phyloP scores from a whole-genome alignment of 2,113 vertebrate genomes.

The Nothobranchius kuhntae region DNA sequence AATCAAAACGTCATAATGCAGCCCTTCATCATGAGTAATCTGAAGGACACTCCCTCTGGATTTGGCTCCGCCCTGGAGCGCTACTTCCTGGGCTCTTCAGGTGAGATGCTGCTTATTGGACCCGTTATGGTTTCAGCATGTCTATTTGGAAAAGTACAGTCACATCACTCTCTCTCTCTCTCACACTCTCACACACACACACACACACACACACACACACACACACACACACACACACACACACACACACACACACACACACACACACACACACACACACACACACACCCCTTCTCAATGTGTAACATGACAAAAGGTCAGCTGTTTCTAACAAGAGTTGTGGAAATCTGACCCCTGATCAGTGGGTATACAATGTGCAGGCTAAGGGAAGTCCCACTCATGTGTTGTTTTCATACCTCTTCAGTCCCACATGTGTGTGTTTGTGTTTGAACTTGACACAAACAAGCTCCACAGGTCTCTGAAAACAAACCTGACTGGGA shows the following conservation, averaged over 20 bases:
- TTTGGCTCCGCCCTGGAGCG: constrained; percentile 86
- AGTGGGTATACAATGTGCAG: constrained; percentile 30
- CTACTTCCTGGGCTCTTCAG: constrained; percentile 90
- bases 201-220: background rate
- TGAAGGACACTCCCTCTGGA: constrained; percentile 75
- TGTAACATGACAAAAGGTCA: constrained; percentile 25
- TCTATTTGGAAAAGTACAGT: background rate
- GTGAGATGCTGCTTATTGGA: constrained; percentile 65
- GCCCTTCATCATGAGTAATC: constrained; percentile 81
- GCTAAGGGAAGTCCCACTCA: constrained; percentile 56
- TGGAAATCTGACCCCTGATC: constrained; percentile 47
- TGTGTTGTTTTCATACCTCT: constrained; percentile 34
- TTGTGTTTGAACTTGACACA: constrained; percentile 28
- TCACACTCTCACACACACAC: background rate
- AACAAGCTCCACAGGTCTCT: constrained; percentile 20
- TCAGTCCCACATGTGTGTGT: constrained; percentile 34
- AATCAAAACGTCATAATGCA: constrained; percentile 76
- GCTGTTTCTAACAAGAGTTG: constrained; percentile 36
- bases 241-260: background rate
- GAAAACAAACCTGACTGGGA: constrained; percentile 22
- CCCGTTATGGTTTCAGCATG: background rate
- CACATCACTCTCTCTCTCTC: too few species aligned
- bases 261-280: too few species aligned
- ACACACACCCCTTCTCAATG: background rate
- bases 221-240: background rate